Evolutionary conservation across 2,113 vertebrate genomes (phyloP).

Genomic region (Nerophis lumbriciformis): DNA sequence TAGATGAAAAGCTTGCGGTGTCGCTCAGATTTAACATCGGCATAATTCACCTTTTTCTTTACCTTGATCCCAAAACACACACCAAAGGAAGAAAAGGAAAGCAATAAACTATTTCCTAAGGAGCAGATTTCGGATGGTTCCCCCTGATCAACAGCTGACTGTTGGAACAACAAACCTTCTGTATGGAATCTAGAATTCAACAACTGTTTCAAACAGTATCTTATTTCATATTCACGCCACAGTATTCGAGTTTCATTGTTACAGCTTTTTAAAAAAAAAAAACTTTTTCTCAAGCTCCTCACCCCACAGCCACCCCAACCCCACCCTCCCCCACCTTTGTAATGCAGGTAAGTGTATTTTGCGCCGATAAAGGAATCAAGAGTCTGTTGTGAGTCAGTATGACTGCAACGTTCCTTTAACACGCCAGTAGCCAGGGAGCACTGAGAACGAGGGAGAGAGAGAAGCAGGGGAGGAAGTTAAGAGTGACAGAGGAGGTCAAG

Average conservation of each 20-base stretch:
- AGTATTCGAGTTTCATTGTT: conserved; percentile 66
- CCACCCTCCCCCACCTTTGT: conserved; percentile 11
- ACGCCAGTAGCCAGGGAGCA: conserved; percentile 50
- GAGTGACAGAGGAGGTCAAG: conserved; percentile 14
- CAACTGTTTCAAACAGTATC: conserved; percentile 72
- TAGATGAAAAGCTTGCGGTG: conserved; percentile 68
- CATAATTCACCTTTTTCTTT: conserved; percentile 60
- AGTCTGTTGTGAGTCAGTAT: conserved; percentile 69
- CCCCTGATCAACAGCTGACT: conserved; percentile 62
- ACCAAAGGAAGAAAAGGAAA: conserved; percentile 43
- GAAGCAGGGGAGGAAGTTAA: conserved; percentile 3
- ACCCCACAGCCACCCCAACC: not conserved
- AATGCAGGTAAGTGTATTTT: conserved; percentile 54
- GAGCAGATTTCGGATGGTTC: conserved; percentile 57
- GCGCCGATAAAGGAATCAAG: conserved; percentile 59
- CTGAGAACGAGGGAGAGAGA: conserved; percentile 48
- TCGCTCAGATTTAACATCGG: conserved; percentile 59
- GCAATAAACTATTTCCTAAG: conserved; percentile 46
- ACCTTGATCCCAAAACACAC: conserved; percentile 68
- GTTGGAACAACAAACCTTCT: conserved; percentile 57
- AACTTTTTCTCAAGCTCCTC: conserved; percentile 51
- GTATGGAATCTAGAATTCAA: conserved; percentile 73
- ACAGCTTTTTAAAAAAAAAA: conserved; percentile 50
- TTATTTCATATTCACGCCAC: conserved; percentile 68
- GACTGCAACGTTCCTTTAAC: conserved; percentile 63